A percentile compares a stretch with the other conserved stretches of the same genome.
These are phyloP conservation scores for Brachymystax lenok DNA, from an alignment of 2,797 vertebrate species.

Conservation along the genomic window DNA sequence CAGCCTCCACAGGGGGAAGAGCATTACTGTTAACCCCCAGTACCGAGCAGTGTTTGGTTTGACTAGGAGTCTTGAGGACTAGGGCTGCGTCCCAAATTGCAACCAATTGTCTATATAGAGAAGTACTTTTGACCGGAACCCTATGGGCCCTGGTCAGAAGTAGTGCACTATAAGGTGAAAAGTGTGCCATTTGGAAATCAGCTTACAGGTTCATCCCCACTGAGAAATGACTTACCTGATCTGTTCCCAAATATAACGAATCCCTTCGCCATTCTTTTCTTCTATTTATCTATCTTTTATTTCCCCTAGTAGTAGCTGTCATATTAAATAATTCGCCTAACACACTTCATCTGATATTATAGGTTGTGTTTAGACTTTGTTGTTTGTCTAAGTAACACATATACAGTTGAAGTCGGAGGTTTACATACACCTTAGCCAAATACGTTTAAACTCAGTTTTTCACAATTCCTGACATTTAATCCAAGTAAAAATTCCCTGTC, in stretches of 20 bases:
- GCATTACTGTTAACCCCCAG: no score
- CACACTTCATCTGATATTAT: neutral
- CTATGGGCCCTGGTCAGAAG: neutral
- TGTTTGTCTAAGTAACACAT: no score
- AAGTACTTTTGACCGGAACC: neutral
- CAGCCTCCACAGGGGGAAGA: neutral
- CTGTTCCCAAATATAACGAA: neutral
- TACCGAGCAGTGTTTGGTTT: neutral
- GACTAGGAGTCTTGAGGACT: neutral
- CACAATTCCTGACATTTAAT: no score
- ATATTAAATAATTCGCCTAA: neutral
- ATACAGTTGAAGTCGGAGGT: no score
- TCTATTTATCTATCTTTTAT: neutral
- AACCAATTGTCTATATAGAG: no score
- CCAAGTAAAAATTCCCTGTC: no score
- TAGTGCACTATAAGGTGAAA: no score
- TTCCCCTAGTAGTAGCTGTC: neutral
- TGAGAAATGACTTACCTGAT: neutral
- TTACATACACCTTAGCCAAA: no score
- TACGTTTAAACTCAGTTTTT: no score
- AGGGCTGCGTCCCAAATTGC: no score
- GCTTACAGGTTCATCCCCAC: neutral
- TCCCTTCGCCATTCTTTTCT: neutral
- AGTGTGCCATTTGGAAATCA: no score
- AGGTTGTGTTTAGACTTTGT: neutral